Evolutionary conservation across 2,888 invertebrate genomes (phyloP).

Genomic region (Atrina japonica): DNA sequence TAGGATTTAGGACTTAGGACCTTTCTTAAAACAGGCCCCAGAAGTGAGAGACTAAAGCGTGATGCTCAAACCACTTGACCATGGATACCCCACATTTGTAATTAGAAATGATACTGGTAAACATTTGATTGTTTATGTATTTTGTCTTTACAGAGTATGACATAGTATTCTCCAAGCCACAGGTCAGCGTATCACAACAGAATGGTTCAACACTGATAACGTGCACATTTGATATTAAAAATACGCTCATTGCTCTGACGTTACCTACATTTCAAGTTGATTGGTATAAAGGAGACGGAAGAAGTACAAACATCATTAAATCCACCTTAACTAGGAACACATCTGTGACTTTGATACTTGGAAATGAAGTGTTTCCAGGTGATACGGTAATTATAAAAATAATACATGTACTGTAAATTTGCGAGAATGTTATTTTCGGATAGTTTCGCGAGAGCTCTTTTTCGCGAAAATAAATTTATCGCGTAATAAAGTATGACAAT

Average conservation of each 20-base stretch:
- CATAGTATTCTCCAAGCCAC: slow-evolving; percentile 33
- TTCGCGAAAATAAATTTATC: too few species aligned
- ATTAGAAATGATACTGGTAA: too few species aligned
- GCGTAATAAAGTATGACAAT: too few species aligned
- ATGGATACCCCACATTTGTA: too few species aligned
- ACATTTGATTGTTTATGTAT: too few species aligned
- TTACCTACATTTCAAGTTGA: slow-evolving; percentile 39
- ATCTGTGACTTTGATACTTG: slow-evolving; percentile 35
- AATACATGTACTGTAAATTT: slow-evolving; percentile 7
- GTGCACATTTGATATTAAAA: slow-evolving; percentile 32
- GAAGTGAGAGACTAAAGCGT: too few species aligned
- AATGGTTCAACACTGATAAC: slow-evolving; percentile 13
- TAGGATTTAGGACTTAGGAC: too few species aligned
- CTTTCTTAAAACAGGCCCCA: too few species aligned
- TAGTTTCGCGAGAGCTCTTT: too few species aligned
- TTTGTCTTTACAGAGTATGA: slow-evolving; percentile 33
- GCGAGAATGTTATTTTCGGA: too few species aligned
- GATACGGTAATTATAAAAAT: slow-evolving; percentile 41
- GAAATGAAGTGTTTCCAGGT: slow-evolving; percentile 48
- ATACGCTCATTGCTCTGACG: slow-evolving; percentile 31
- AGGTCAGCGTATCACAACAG: slow-evolving; percentile 24
- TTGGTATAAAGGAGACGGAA: slow-evolving; percentile 32
- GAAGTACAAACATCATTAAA: slow-evolving; percentile 20
- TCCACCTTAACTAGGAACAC: slow-evolving; percentile 32
- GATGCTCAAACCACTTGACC: too few species aligned